Conservation (phyloP, 2,888 invertebrate species). For the Mongoloraphidia duomilia region DNA sequence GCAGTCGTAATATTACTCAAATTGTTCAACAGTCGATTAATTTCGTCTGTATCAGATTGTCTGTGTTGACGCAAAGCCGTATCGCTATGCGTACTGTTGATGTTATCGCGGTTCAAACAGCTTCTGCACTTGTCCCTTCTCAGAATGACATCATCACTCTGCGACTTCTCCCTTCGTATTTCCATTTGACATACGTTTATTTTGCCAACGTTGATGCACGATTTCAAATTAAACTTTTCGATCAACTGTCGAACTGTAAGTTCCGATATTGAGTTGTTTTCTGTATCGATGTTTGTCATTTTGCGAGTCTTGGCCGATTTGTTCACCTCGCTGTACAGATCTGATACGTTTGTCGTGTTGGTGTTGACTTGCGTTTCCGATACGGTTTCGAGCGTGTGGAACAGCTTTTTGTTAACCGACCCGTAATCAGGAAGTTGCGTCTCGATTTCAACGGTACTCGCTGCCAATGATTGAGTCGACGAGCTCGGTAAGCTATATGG, state of each 20-base stretch:
- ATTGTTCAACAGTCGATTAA: conserved; percentile 25
- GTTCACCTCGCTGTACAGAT: conserved; percentile 7
- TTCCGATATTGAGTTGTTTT: conserved; percentile 13
- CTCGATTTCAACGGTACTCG: too few species aligned
- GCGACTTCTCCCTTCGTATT: conserved; percentile 6
- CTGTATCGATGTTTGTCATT: conserved; percentile 18
- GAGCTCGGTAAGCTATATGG: conserved; percentile 12
- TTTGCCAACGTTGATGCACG: conserved; percentile 13
- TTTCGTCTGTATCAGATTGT: conserved; percentile 21
- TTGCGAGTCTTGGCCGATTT: not conserved
- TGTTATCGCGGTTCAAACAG: conserved; percentile 1
- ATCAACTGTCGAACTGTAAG: conserved; percentile 22
- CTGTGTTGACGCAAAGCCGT: too few species aligned
- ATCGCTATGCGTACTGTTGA: conserved; percentile 14
- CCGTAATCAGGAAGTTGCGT: too few species aligned
- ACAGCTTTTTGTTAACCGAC: too few species aligned
- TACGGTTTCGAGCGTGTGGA: too few species aligned
- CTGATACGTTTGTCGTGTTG: conserved; percentile 7
- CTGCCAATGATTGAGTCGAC: too few species aligned
- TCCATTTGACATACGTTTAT: conserved; percentile 10
- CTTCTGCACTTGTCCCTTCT: conserved; percentile 11
- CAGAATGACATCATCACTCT: conserved; percentile 1
- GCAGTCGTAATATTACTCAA: conserved; percentile 28
- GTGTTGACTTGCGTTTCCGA: not conserved
- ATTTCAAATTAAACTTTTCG: conserved; percentile 22